Evolutionary conservation across 2,113 vertebrate genomes (phyloP).

Genomic region (Marcusenius ussheri): DNA sequence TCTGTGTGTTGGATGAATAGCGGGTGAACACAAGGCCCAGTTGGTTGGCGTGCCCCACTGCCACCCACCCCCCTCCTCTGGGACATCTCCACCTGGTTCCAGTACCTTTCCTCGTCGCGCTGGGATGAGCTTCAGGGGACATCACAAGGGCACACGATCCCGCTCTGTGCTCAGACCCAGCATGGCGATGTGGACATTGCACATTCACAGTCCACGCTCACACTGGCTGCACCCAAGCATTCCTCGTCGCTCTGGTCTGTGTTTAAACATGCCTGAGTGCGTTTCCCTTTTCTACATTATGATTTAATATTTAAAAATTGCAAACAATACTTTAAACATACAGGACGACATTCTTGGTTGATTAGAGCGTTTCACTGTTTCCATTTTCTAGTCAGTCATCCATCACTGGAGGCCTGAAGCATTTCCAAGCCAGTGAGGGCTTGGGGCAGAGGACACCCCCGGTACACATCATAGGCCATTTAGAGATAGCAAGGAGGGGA

Average conservation of each 20-base stretch:
- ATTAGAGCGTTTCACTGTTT: background rate
- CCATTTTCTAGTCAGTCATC: background rate
- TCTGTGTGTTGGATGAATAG: constrained; percentile 5
- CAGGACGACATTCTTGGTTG: background rate
- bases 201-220: background rate
- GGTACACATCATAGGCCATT: background rate
- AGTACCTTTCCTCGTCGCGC: background rate
- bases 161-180: background rate
- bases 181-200: background rate
- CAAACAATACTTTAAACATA: background rate
- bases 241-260: background rate
- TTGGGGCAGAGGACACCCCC: fast-evolving
- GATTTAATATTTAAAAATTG: background rate
- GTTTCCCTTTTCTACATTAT: background rate
- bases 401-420: background rate
- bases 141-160: background rate
- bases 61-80: background rate
- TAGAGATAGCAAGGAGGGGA: background rate
- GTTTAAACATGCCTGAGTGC: background rate
- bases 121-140: background rate
- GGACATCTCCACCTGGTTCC: background rate
- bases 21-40: background rate
- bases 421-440: background rate
- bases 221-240: background rate
- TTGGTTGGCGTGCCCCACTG: background rate